Evolutionary conservation across 35 echinoderm and acorn worm genomes (phyloP), one percentile per base, ranked within the genome.

Genomic region (Stichopus chloronotus): DNA sequence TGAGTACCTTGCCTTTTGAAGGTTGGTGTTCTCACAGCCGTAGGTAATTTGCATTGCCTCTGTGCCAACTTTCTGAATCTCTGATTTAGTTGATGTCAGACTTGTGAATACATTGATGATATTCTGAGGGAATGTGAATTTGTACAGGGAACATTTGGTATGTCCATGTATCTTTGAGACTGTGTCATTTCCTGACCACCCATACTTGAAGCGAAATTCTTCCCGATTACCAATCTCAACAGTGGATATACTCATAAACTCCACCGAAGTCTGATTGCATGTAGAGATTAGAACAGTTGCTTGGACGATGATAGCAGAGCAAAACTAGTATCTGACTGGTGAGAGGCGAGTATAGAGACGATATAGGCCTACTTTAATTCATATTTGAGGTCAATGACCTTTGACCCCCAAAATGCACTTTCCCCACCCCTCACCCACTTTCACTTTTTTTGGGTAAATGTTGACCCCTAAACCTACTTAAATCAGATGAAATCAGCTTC

Each of bases 281-380:
- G 54, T 91, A 93, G n/a, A 93, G 55, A 58, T 87, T 87, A 76
- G 63, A 86, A 65, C 61, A 59, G 56, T 87, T 72, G 53, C 17
- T 72, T 72, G 87, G 87, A 7, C 63, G 23, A 92, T 92, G 91
- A 79, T 79, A 92, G 58, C 91, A 92, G 74, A 95, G 91, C 85
- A 95, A 95, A 63, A 95, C 76, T 24, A 95, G 82, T 58, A 95
- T 92, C n/a, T n/a, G n/a, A n/a, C n/a, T n/a, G n/a, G n/a, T n/a
- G n/a, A n/a, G n/a, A n/a, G n/a, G n/a, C n/a, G n/a, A n/a, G n/a
- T n/a, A n/a, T n/a, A n/a, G n/a, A n/a, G n/a, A n/a, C n/a, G n/a
- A n/a, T n/a, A n/a, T n/a, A n/a, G n/a, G n/a, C n/a, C n/a, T n/a
- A n/a, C n/a, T n/a, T n/a, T n/a, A n/a, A n/a, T n/a, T n/a, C n/a